phyloP scores from a whole-genome alignment of 1,140 invertebrate genomes.

The Drosophila kikkawai region DNA sequence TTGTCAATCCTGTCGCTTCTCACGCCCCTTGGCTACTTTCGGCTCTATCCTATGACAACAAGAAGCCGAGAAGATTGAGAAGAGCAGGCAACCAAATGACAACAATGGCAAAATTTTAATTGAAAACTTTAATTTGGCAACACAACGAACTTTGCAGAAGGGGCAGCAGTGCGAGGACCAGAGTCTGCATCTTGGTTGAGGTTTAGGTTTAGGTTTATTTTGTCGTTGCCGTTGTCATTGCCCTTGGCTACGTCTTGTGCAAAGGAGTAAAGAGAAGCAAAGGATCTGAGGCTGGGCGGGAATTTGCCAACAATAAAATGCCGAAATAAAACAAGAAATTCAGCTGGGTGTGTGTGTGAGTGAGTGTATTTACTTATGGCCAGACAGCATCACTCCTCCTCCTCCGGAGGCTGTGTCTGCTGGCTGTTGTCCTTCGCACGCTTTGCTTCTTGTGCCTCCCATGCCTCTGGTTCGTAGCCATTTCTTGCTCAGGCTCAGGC shows the following conservation, averaged over 20 bases:
- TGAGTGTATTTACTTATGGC: conserved; percentile 51
- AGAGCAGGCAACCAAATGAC: conserved; percentile 54
- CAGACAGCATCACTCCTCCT: conserved; percentile 76
- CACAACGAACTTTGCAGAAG: conserved; percentile 48
- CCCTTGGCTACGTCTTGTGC: conserved; percentile 76
- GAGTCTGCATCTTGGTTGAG: conserved; percentile 66
- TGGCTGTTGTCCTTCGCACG: conserved; percentile 75
- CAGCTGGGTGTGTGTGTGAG: conserved; percentile 22
- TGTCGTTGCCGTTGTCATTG: conserved; percentile 72
- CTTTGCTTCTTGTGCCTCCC: conserved; percentile 38
- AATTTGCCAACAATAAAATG: conserved; percentile 71
- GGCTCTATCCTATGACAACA: conserved; percentile 49
- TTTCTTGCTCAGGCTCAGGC: conserved; percentile 52
- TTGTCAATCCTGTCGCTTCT: conserved; percentile 20
- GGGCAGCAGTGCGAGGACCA: conserved; percentile 6
- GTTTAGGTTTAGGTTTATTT: conserved; percentile 47
- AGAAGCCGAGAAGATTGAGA: conserved; percentile 32
- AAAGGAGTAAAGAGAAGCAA: conserved; percentile 29
- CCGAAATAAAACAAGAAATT: conserved; percentile 81
- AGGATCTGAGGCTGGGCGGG: conserved; percentile 54
- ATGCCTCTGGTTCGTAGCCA: conserved; percentile 31
- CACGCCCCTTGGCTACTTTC: conserved; percentile 31
- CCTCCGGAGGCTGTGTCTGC: conserved; percentile 36
- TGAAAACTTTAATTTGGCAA: conserved; percentile 82
- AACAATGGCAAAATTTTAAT: conserved; percentile 78